phyloP scores from a whole-genome alignment of 2,797 vertebrate species.

The Avahi laniger region DNA sequence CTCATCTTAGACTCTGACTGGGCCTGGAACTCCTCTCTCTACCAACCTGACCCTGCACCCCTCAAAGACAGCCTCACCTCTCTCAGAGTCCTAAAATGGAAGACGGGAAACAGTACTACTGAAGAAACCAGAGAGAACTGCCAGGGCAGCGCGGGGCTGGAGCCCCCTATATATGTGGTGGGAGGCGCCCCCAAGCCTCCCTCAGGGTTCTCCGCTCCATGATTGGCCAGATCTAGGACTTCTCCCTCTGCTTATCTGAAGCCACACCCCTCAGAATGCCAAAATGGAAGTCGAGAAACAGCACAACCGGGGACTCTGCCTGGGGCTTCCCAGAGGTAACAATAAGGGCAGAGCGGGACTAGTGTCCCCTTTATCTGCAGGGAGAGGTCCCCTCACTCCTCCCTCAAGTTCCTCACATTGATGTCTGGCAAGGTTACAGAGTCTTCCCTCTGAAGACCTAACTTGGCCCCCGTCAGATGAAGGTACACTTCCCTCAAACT shows the following conservation, averaged over 20 bases:
- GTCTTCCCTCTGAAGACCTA: background rate
- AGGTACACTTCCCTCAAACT: background rate
- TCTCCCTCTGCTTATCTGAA: background rate
- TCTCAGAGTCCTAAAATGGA: background rate
- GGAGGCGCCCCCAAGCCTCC: background rate
- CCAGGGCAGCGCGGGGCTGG: no score
- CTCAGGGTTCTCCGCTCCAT: background rate
- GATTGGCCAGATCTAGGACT: background rate
- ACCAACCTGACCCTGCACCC: background rate
- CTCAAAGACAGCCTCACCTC: background rate
- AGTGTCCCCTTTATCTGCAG: background rate
- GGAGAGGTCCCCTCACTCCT: background rate
- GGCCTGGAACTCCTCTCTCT: background rate
- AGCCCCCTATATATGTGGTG: background rate
- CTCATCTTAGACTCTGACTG: background rate
- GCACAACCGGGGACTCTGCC: background rate
- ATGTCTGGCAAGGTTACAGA: background rate
- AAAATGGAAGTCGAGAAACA: background rate
- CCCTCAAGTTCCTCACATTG: background rate
- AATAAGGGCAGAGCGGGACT: background rate
- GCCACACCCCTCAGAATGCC: background rate
- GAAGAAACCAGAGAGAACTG: fast-evolving
- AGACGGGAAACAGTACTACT: fast-evolving
- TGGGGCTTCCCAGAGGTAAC: background rate
- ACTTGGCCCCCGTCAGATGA: background rate